Evolutionary conservation across 2,113 vertebrate species (phyloP), one percentile per base, ranked within the genome.

Genomic region (Lophura nycthemera): DNA sequence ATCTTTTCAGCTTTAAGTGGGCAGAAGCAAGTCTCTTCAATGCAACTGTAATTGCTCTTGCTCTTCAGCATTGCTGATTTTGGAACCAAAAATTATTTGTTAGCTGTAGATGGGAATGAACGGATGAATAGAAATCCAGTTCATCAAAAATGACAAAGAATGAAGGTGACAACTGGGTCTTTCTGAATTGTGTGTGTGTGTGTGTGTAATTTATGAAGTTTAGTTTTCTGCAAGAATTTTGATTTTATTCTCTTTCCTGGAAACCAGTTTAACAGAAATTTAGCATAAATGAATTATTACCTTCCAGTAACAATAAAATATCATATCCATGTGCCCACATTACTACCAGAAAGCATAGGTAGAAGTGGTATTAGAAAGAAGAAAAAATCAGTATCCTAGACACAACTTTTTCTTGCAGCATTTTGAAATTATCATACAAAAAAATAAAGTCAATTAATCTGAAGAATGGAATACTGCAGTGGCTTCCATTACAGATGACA

Each of bases 311-410:
- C 38, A 7, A 50, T 12, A 64, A 65, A 21, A 8, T 42, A 6
- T 54, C 2, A 27, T n/a, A 10, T 90, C 56, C 3, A 45, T 0
- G 0, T 66, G 18, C 2, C 77, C 20, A 19, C 30, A 38, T 20
- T 71, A 63, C 6, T 10, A 42, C 3, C 21, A 24, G 4, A 76
- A 89, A 84, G 47, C 2, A 40, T 3, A 30, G 4, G 5, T 50
- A 66, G 12, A 57, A 59, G 59, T 8, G 40, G 8, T 42, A 54
- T 29, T 19, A 64, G 40, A 83, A 88, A 15, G 16, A 63, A 54
- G 43, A 82, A 52, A 15, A 3, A 1, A 3, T 54, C n/a, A 34
- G 4, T 77, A 6, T 59, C 29, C 3, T 3, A 64, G 7, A 7
- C 34, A 30, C 0, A 70, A 6, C 27, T 34, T 66, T 67, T 86